Conservation (phyloP, 2,113 vertebrate genomes). For the Garra rufa region DNA sequence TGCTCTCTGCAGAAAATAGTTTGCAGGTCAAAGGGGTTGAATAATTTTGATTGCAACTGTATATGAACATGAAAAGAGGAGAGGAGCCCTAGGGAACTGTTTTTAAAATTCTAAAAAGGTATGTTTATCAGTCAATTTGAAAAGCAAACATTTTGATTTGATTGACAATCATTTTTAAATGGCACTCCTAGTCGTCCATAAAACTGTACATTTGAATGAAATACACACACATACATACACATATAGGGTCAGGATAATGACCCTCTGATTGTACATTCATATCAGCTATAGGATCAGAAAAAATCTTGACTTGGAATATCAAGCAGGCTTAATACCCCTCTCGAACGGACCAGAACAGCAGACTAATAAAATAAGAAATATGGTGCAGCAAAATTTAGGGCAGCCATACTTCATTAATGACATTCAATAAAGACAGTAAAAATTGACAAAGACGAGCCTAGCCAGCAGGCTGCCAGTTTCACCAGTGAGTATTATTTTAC, state of each 20-base stretch:
- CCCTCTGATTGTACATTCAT: background rate
- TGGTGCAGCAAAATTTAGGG: constrained; percentile 38
- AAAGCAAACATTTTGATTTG: background rate
- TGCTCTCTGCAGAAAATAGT: no score
- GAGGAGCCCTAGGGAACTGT: no score
- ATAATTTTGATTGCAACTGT: no score
- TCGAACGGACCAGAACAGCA: constrained; percentile 1
- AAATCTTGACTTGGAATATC: constrained; percentile 35
- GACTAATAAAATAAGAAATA: constrained; percentile 43
- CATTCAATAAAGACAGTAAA: constrained; percentile 40
- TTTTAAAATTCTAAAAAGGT: background rate
- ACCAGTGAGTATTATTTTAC: constrained; percentile 36
- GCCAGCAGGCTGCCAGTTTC: constrained; percentile 30
- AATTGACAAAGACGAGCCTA: constrained; percentile 39
- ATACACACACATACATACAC: background rate
- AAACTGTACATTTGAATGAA: background rate
- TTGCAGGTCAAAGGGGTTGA: no score
- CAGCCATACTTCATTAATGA: constrained; percentile 40
- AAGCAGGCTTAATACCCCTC: constrained; percentile 34
- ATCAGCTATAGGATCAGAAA: constrained; percentile 45
- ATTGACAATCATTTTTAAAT: background rate
- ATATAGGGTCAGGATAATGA: background rate
- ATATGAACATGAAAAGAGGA: no score
- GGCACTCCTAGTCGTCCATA: background rate
- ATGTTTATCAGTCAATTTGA: background rate